A percentile compares a stretch with the other conserved stretches of the same genome.
These are phyloP conservation scores for Limnephilus marmoratus DNA, from an alignment of 2,888 invertebrate species.

Conservation along the genomic window DNA sequence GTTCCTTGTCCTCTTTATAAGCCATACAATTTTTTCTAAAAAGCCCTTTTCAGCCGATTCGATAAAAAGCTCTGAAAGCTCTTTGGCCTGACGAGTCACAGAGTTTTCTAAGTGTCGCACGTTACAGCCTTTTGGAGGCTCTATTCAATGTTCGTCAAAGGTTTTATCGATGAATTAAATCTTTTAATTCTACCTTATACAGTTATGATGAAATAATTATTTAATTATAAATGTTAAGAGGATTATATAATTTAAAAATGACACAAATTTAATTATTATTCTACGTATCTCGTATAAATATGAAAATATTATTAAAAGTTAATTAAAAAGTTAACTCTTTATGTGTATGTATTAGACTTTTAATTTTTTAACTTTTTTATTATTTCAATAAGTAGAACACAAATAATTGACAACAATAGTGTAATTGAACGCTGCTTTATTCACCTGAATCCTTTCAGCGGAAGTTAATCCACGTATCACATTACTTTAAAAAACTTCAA, in stretches of 20 bases:
- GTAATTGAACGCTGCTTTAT: not conserved
- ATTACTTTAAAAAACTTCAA: not conserved
- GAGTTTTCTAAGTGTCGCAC: constrained; percentile 35
- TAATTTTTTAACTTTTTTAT: not conserved
- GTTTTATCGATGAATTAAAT: not conserved
- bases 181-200: not conserved
- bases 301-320: too few species aligned
- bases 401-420: not conserved
- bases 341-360: not conserved
- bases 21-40: constrained; percentile 7
- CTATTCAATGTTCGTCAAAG: constrained; percentile 26
- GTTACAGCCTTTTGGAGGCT: constrained; percentile 16
- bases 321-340: not conserved
- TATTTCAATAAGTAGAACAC: not conserved
- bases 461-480: not conserved
- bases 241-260: not conserved
- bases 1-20: not conserved
- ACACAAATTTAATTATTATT: too few species aligned
- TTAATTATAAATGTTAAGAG: not conserved
- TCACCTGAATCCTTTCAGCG: not conserved
- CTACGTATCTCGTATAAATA: too few species aligned
- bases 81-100: constrained; percentile 19
- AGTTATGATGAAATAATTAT: not conserved
- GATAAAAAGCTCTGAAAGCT: constrained; percentile 13
- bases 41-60: constrained; percentile 6